Base-by-base conservation (phyloP, 1,140 invertebrate species). In the Bombus turneri region DNA sequence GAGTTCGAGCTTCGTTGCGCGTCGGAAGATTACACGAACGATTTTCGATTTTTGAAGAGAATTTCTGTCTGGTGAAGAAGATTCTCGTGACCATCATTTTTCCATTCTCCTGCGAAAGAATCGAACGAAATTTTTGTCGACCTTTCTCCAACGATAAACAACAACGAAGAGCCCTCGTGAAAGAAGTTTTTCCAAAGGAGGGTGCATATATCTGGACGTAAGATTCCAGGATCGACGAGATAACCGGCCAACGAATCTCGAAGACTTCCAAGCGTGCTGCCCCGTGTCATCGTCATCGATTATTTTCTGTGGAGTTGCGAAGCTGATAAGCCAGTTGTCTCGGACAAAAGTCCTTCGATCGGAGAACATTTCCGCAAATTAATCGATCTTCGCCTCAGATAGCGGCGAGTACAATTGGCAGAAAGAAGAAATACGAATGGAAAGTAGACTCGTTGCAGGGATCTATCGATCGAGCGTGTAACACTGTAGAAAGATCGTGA, bases 141-240 rank as follows among this genome's bases (percentile, higher is more conserved):
- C 37, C n/a, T 3, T 15, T 34, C 18, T 34, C 34, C 18, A 13
- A 13, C 1, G 25, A 53, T 13, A 37, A 28, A 37, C 18, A 76
- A 22, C 9, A 0, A 31, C 12, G 2, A 25, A 34, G 10, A 12
- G 4, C 1, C 34, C 18, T 64, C 28, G 13, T 10, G 10, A 2
- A 34, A 72, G 37, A 73, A n/a, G 15, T 10, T 76, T n/a, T 22
- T n/a, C 5, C 6, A 12, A 57, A 28, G 57, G n/a, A 39, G 62
- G 62, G 64, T 68, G 18, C 39, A 28, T 74, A 59, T 83, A 69
- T 76, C 81, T 83, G 41, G 12, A 18, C 64, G n/a, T 62, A 80
- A 71, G 34, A 79, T 85, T 72, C 39, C 83, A 79, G 37, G 76
- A 15, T 79, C 13, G 75, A 12, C 12, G 31, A 43, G 76, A 84